Evolutionary conservation across 1,140 invertebrate species (phyloP).

Genomic region (Zophobas atratus): DNA sequence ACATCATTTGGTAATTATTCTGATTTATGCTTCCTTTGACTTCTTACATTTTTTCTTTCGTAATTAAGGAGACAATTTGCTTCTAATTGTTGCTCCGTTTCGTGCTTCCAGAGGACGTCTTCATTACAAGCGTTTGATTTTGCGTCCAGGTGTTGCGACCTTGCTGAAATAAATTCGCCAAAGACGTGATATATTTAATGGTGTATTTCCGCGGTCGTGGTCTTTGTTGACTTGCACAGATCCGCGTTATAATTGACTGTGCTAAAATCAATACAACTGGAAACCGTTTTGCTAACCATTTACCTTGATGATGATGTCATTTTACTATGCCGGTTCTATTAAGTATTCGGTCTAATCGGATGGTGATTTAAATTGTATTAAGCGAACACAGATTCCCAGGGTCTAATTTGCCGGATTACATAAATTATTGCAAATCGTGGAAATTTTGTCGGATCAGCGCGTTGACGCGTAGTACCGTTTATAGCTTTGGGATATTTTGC

Average conservation of each 20-base stretch:
- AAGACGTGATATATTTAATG: slow-evolving; percentile 25
- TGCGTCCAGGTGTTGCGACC: slow-evolving; percentile 16
- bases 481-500: not conserved
- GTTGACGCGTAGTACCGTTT: slow-evolving; percentile 1
- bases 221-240: slow-evolving; percentile 25
- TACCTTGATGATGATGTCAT: slow-evolving; percentile 27
- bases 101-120: not conserved
- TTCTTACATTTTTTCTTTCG: not conserved
- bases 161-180: slow-evolving; percentile 34
- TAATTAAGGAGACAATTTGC: not conserved
- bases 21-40: slow-evolving; percentile 14
- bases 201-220: slow-evolving; percentile 22
- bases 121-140: not conserved
- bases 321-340: not conserved
- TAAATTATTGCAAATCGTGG: not conserved
- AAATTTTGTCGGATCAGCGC: not conserved
- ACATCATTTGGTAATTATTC: not conserved
- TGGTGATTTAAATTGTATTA: not conserved
- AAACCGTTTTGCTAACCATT: slow-evolving; percentile 11
- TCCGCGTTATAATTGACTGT: slow-evolving; percentile 37
- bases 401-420: not conserved
- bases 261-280: slow-evolving; percentile 26
- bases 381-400: not conserved
- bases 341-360: not conserved
- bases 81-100: not conserved